phyloP scores from a whole-genome alignment of 1,140 invertebrate species.

The Laupala kohalensis region DNA sequence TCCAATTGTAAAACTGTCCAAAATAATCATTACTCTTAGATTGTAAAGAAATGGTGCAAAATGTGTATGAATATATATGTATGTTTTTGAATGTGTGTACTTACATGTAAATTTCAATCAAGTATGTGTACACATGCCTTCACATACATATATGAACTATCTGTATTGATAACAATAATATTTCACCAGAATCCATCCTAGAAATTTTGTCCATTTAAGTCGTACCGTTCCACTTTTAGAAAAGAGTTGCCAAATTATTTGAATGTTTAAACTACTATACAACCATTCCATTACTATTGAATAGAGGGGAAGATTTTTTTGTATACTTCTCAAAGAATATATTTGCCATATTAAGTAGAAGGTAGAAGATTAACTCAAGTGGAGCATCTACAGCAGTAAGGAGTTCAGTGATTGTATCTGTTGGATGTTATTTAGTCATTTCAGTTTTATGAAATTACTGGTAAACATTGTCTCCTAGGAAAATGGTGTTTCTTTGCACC shows the following conservation, averaged over 20 bases:
- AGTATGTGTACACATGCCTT: not conserved
- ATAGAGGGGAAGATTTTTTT: slow-evolving; percentile 6
- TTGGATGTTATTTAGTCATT: not conserved
- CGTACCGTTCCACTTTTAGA: slow-evolving; percentile 11
- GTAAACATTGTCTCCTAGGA: not conserved
- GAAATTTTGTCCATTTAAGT: slow-evolving; percentile 10
- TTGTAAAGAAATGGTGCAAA: not conserved
- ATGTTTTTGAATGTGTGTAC: not conserved
- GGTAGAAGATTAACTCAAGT: not conserved
- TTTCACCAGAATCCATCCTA: slow-evolving; percentile 12
- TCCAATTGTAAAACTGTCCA: slow-evolving; percentile 11
- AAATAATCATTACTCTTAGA: slow-evolving; percentile 1
- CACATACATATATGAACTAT: not conserved
- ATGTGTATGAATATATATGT: not conserved
- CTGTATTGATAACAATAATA: slow-evolving; percentile 6
- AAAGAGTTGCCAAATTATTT: slow-evolving; percentile 2
- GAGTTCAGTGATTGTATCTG: not conserved
- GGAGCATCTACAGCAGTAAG: not conserved
- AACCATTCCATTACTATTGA: slow-evolving; percentile 8
- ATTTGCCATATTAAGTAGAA: slow-evolving; percentile 7
- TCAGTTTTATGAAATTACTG: not conserved
- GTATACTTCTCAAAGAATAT: slow-evolving; percentile 7
- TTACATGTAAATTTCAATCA: not conserved
- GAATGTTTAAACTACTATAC: not conserved
- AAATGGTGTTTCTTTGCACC: not conserved